Base-by-base conservation (phyloP, 2,888 invertebrate species). In the Zaprionus bogoriensis region DNA sequence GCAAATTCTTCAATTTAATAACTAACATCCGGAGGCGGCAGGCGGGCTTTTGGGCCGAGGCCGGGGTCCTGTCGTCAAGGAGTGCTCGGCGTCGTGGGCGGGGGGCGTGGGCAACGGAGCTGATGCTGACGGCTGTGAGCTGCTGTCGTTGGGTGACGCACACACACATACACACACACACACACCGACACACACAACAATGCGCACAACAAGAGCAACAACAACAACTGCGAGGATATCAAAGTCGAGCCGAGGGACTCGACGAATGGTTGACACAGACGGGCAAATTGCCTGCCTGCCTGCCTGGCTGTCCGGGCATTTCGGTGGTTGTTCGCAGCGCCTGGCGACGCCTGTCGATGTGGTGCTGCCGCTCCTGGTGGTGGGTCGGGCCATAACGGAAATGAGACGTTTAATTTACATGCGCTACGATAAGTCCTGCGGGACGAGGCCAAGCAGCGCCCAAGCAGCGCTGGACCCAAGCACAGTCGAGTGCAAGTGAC, bases 1-100 rank as follows among this genome's bases (percentile, higher is more conserved):
- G 81, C 81, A 87, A 83, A 83, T 83, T 82, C 88, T 84, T 87
- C 88, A 87, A 83, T 83, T 87, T 87, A 83, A 88, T 83, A 83
- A 83, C 88, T 72, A 70, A 69, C 84, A 84, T 87, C 74, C 84
- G 82, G 62, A 76, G 87, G 84, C 87, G 66, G 65, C 6, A 41
- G 20, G 10, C 36, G 12, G 54, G 25, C 32, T 23, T 46, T 10
- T 9, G 27, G 9, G 27, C 2, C 9, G 27, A 12, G n/a, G 4
- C 10, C n/a, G n/a, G n/a, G n/a, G n/a, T n/a, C n/a, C n/a, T n/a
- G 30, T 4, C 12, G 30, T 10, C 27, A 27, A 27, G 27, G 27
- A 9, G 9, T 27, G 27, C 30, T 5, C 10, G 30, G 30, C n/a
- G 14, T 14, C 12, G 36, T 6, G 36, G 30, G 12, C 3, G 10